Base-by-base conservation (phyloP, 1,140 invertebrate species). In the Nebria ingens region DNA sequence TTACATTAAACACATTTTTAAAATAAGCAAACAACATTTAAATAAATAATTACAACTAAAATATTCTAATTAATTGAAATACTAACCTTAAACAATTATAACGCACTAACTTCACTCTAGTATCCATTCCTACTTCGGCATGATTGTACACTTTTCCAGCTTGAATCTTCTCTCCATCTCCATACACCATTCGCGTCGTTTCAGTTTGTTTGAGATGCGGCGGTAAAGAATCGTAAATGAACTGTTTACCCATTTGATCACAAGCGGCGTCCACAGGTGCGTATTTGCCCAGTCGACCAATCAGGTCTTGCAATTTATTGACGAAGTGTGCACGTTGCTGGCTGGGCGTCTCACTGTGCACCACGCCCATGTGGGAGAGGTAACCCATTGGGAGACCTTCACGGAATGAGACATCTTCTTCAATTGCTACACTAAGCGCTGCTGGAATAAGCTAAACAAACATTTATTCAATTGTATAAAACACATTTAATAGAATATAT, bases 161-260 rank as follows among this genome's bases (percentile, higher is more conserved):
- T 45, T 77, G 71, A 75, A 89, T 84, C n/a, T 68, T 68, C 67
- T 84, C 84, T 2, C 83, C 82, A 57, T 83, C 82, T 19, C 80
- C 79, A 66, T 80, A 79, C 1, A 86, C 78, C 9, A 86, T 88
- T 58, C 83, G 78, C 1, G 68, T 59, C 57, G 75, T 77, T 69
- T 93, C 90, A 45, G 73, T 70, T 59, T 79, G 67, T 38, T 72
- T 76, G 0, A 95, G 66, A 29, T 83, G 74, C 0, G 93, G 93
- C 1, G 94, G 94, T 50, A 97, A 67, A n/a, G 85, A 86, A 70
- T 91, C 87, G 62, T 91, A 85, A 59, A 95, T 85, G 59, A 86
- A 90, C 56, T 82, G 77, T 63, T 86, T 90, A 1, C 83, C 86
- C 73, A 95, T 77, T 71, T 89, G 79, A 73, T 97, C 94, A 17